Percentiles rank a stretch among this genome's conserved stretches.
Conservation (phyloP, 2,888 invertebrate species). For the Alloscopus bannaensis region DNA sequence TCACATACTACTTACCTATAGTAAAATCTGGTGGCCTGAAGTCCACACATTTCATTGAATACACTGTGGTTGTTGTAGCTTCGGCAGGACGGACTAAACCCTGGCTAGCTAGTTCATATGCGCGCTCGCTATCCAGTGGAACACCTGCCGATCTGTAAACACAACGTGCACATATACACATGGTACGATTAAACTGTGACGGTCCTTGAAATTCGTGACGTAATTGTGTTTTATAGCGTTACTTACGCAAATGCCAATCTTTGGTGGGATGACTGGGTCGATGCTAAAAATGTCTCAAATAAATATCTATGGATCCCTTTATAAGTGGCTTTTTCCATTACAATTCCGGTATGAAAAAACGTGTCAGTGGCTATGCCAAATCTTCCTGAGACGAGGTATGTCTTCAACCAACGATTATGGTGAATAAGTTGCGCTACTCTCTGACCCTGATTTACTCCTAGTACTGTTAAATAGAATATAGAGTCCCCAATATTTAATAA, state of each 20-base stretch:
- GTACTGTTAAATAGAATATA: conserved; percentile 79
- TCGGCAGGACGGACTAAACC: conserved; percentile 87
- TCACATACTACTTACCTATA: conserved; percentile 82
- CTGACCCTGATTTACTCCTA: conserved; percentile 84
- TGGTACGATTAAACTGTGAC: neutral
- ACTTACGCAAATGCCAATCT: conserved; percentile 73
- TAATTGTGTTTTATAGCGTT: neutral
- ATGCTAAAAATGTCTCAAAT: conserved; percentile 85
- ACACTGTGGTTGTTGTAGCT: conserved; percentile 85
- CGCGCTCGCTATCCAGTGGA: conserved; percentile 89
- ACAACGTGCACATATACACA: neutral
- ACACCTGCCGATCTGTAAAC: conserved; percentile 83
- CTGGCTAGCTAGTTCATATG: conserved; percentile 90
- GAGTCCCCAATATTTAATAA: too few relatives aligned
- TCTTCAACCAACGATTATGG: conserved; percentile 81
- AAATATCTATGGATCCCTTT: conserved; percentile 82
- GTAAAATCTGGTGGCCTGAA: conserved; percentile 90
- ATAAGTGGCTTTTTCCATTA: conserved; percentile 83
- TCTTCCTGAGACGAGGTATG: conserved; percentile 84
- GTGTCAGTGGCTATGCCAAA: conserved; percentile 87
- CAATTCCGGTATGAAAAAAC: conserved; percentile 83
- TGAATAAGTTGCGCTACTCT: conserved; percentile 78
- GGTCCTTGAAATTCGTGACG: conserved; percentile 10
- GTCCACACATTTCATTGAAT: conserved; percentile 88
- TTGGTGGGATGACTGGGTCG: conserved; percentile 91